These are phyloP conservation scores for Corythornis cristatus DNA, from an alignment of 2,113 vertebrate genomes.

Conservation along the genomic window DNA sequence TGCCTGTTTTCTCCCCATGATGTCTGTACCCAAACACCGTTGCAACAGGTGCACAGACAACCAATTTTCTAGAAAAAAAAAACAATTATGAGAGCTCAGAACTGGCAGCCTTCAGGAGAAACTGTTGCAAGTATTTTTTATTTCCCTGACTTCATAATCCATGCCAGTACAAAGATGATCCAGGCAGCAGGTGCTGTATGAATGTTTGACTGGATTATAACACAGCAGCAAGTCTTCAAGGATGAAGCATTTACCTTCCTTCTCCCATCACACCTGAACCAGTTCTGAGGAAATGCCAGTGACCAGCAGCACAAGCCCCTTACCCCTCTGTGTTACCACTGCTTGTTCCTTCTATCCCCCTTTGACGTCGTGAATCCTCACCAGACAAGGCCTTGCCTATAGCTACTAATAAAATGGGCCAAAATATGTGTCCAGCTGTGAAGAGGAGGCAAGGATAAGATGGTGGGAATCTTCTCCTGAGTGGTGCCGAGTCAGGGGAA, in stretches of 20 bases:
- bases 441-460: background rate
- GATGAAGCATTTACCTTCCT: background rate
- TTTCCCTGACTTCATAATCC: background rate
- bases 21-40: background rate
- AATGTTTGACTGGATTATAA: background rate
- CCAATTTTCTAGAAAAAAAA: background rate
- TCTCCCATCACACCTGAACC: background rate
- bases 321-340: background rate
- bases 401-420: background rate
- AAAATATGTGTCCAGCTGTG: background rate
- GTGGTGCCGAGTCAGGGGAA: background rate
- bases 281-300: background rate
- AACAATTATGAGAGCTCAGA: background rate
- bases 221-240: background rate
- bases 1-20: fast-evolving
- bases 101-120: background rate
- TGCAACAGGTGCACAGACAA: background rate
- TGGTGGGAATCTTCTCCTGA: background rate
- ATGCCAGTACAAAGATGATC: background rate
- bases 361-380: fast-evolving
- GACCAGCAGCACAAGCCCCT: background rate
- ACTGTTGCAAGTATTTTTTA: background rate
- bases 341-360: background rate
- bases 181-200: background rate
- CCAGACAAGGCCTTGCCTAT: background rate